Percentiles rank a stretch among this genome's conserved stretches.
Conservation (phyloP, 2,797 vertebrate genomes). For the Adrianichthys oophorus region DNA sequence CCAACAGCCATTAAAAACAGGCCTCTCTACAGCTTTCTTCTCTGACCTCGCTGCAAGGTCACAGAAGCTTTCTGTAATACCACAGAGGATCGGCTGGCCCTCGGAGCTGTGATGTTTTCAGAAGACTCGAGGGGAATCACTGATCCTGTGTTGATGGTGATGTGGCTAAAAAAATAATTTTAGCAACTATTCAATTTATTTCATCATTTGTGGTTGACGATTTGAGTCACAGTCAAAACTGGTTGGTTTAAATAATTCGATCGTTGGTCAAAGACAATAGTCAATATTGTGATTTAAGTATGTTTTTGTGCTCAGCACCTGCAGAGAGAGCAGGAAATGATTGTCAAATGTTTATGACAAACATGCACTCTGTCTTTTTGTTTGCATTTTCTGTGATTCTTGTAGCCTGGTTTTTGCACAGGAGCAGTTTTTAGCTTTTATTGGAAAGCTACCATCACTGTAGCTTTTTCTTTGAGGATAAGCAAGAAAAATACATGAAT, state of each 20-base stretch:
- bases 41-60: constrained; percentile 68
- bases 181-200: too few relatives aligned
- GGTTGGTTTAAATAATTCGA: too few relatives aligned
- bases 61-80: constrained; percentile 46
- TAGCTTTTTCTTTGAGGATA: constrained; percentile 32
- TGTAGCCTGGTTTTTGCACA: too few relatives aligned
- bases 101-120: constrained; percentile 41
- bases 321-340: too few relatives aligned
- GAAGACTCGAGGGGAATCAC: constrained; percentile 50
- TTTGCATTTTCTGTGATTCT: constrained; percentile 26
- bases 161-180: constrained; percentile 37
- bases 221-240: too few relatives aligned
- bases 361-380: constrained; percentile 11
- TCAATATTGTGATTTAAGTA: too few relatives aligned
- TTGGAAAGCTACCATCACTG: constrained; percentile 46
- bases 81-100: constrained; percentile 27
- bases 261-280: too few relatives aligned
- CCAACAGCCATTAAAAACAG: constrained; percentile 67
- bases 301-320: too few relatives aligned
- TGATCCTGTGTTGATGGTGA: constrained; percentile 28
- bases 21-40: constrained; percentile 42
- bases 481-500: constrained; percentile 47
- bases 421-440: too few relatives aligned
- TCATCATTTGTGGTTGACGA: too few relatives aligned
- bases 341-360: background rate